Evolutionary conservation across 2,888 invertebrate species (phyloP), one percentile per base, ranked within the genome.

Genomic region (Dryadula phaetusa): DNA sequence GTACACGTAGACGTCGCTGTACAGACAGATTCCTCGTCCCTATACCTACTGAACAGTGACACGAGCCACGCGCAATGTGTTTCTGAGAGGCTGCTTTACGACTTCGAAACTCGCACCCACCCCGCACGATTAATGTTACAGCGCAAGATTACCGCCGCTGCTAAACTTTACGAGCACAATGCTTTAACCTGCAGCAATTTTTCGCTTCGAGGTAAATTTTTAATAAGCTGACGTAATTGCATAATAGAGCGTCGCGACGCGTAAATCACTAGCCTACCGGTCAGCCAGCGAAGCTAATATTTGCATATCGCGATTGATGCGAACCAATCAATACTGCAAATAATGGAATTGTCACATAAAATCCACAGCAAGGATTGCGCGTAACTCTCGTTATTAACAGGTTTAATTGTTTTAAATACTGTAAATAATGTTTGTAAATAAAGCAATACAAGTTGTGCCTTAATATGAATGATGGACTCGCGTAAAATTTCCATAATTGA

Each of bases 301-400:
- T 92, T 92, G 90, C 90, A 89, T 89, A 88, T 88, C 88, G 84
- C 87, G 88, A 92, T 91, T 91, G 90, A 92, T 91, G 87, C 87
- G 79, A 85, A 82, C 86, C 90, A 92, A 92, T 92, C 92, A 91
- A 90, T 91, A 88, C 86, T 83, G 89, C 89, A 92, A 92, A 92
- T 91, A 91, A 87, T 88, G 86, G 86, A 88, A 87, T 86, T 85
- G 81, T 85, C 85, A 81, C 85, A 85, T 86, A 84, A 82, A 86
- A 85, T 83, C 82, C 83, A 83, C 86, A 85, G 87, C 89, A 82
- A 86, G 73, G 79, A 85, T 85, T 84, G 78, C 74, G 75, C 75
- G 70, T 73, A 75, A 78, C 73, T 71, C 74, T 72, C 76, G 74
- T 77, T 77, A 79, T 76, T 75, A 78, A 77, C 70, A 74, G 72